Evolutionary conservation across 1,140 invertebrate species (phyloP), one percentile per base, ranked within the genome.

Genomic region (Formica selysi): DNA sequence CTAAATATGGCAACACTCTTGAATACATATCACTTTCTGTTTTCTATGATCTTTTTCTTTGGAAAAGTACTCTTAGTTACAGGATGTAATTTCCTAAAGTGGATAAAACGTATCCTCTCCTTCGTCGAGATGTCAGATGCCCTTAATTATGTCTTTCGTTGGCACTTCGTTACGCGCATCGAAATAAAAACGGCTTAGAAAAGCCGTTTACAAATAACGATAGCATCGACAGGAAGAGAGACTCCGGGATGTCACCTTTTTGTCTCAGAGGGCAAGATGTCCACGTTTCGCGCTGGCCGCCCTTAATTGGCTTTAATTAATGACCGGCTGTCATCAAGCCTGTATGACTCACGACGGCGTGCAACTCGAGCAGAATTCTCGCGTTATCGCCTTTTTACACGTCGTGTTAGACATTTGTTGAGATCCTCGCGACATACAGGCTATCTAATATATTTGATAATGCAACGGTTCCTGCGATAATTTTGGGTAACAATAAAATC

Each of bases 241-340:
- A 87, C 76, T 29, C 22, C 59, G 61, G 71, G 80, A 84, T 87
- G 57, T 36, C 86, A 88, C 86, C 68, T 90, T 86, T 41, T 79
- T 54, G 67, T 85, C 78, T 38, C 36, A 65, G 85, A 89, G 38
- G 57, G 8, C 70, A 80, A 89, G 64, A 85, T 48, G 36, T 87
- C 83, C 73, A 64, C 83, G 87, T 90, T 90, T 88, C 68, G 76
- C 86, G 86, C 65, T 71, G 78, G 48, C n/a, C 26, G 86, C 79
- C 71, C 91, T 91, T 92, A 93, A 93, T 93, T 92, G 91, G 85
- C 54, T 86, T 88, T 93, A 92, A 93, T 93, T 93, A 93, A 86
- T 80, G 88, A 89, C 81, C 61, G 65, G 51, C 59, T 29, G 44
- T 90, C 88, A 78, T 91, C 76, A 57, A 36, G 29, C 44, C 22